Evolutionary conservation across 2,113 vertebrate genomes (phyloP), one percentile per base, ranked within the genome.

Genomic region (Sceloporus undulatus): DNA sequence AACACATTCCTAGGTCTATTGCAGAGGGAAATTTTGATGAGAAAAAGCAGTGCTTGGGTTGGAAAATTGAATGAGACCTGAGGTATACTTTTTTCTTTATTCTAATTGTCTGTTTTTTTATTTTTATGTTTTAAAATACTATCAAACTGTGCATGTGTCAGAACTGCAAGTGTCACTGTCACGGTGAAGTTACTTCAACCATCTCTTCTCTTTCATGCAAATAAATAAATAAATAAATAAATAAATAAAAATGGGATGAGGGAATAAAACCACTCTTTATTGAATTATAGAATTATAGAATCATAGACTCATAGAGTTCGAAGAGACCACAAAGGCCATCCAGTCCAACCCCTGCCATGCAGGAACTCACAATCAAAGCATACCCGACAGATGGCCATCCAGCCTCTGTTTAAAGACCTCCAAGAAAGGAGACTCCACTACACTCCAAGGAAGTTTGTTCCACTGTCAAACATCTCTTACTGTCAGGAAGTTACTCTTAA

Each of bases 201-300:
- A 0, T 86, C 59, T 68, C 73, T 42, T 29, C 16, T 52, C 34
- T 79, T 89, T 75, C 5, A 42, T 66, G 23, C 13, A 65, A 90
- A 21, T 56, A 29, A 65, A 85, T 40, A 88, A 2, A 48, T 5
- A 48, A 3, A 4, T 4, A 48, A 48, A 48, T 48, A 48, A 48
- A 34, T 34, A 34, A 48, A 48, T 48, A 48, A 48, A 48, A 48
- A 34, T 48, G 6, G 48, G 48, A 48, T 48, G 48, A 48, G 74
- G 3, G 76, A 48, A 9, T 25, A 82, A 70, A 92, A 4, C 27
- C 52, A 9, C 13, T 80, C 81, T 91, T 42, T 91, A 34, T 34
- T 34, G 34, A 34, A 34, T 34, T 1, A 34, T 34, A 34, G 34
- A 34, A 34, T 34, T 34, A 34, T 34, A 34, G 34, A 34, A 34